These are phyloP conservation scores for Branchipolynoe longqiensis DNA, from an alignment of 2,888 invertebrate genomes.

Conservation along the genomic window DNA sequence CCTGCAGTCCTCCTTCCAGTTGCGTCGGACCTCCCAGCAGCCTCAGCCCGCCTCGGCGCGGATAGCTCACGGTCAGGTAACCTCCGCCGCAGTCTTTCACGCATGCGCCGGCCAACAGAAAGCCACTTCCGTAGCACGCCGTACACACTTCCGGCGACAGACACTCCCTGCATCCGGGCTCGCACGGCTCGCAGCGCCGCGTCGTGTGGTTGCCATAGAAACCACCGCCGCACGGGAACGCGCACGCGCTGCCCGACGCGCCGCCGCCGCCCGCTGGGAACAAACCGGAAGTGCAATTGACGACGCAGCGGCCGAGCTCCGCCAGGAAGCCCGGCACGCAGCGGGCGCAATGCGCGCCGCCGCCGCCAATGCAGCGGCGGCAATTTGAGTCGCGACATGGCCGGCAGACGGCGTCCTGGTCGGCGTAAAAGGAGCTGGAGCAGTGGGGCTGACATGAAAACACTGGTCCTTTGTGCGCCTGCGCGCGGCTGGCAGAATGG, in stretches of 20 bases:
- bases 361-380: conserved; percentile 25
- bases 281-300: conserved; percentile 24
- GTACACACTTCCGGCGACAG: conserved; percentile 29
- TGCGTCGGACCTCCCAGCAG: conserved; percentile 43
- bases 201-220: conserved; percentile 50
- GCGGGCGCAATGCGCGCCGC: conserved; percentile 12
- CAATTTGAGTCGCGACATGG: conserved; percentile 42
- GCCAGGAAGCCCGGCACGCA: conserved; percentile 33
- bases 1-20: conserved; percentile 58
- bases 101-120: conserved; percentile 49
- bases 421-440: conserved; percentile 14
- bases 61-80: conserved; percentile 40
- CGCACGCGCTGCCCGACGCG: conserved; percentile 37
- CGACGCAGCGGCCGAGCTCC: conserved; percentile 23
- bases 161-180: conserved; percentile 52
- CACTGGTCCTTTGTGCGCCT: background rate
- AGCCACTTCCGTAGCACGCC: conserved; percentile 52
- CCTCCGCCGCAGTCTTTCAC: conserved; percentile 58
- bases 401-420: conserved; percentile 16
- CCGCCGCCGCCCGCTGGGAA: background rate
- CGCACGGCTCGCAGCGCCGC: conserved; percentile 49
- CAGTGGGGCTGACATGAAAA: conserved; percentile 18
- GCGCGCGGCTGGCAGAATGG: background rate
- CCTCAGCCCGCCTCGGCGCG: conserved; percentile 15
- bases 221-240: conserved; percentile 51